Conservation (phyloP, 1,140 invertebrate genomes). For the Calycopis cecrops region DNA sequence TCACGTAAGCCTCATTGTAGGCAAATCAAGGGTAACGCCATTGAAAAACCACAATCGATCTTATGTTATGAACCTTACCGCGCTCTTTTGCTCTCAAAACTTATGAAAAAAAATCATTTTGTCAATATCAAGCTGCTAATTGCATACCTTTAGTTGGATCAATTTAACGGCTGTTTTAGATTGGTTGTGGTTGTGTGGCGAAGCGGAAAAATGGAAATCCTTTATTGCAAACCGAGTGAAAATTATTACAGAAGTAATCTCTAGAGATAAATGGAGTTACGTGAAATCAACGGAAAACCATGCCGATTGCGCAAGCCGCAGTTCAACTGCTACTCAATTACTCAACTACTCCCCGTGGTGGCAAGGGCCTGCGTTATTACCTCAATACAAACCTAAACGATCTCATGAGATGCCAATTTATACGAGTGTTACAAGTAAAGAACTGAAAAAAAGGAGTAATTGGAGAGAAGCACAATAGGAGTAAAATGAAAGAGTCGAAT, state of each 20-base stretch:
- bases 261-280: not conserved
- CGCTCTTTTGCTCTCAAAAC: too few species aligned
- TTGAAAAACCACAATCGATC: too few species aligned
- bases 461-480: too few species aligned
- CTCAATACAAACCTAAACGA: not conserved
- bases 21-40: too few species aligned
- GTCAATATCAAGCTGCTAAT: too few species aligned
- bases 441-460: not conserved
- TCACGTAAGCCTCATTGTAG: too few species aligned
- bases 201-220: not conserved
- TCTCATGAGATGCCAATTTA: not conserved
- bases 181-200: not conserved
- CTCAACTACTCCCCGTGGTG: not conserved
- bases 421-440: not conserved
- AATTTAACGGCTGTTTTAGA: not conserved
- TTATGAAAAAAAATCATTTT: too few species aligned
- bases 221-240: not conserved
- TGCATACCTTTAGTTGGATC: too few species aligned
- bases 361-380: not conserved
- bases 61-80: too few species aligned
- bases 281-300: not conserved
- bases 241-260: not conserved
- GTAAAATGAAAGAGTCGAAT: too few species aligned
- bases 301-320: not conserved
- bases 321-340: not conserved